Evolutionary conservation across 2,113 vertebrate genomes (phyloP), one percentile per base, ranked within the genome.

Genomic region (Rynchops niger): DNA sequence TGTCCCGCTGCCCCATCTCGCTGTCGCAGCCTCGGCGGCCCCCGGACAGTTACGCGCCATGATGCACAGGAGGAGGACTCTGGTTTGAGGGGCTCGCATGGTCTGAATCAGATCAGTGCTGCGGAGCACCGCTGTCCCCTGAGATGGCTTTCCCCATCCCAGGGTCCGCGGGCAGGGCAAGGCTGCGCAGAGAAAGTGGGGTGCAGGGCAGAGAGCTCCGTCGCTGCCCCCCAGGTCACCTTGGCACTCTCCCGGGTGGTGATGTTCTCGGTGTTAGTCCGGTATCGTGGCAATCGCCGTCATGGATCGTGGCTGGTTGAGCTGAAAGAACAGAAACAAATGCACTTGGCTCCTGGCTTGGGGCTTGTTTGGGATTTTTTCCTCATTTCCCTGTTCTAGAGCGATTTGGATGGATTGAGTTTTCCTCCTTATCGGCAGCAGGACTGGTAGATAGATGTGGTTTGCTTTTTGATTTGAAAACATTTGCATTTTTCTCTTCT

Each of bases 151-250:
- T 87, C 10, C 30, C 52, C 15, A 8, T 6, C 7, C 36, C 6
- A 1, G 34, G 52, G 47, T 5, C 17, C 21, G 59, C 2, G 26
- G 32, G 36, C n/a, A 78, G 45, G 40, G 30, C 26, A 43, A 56
- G 53, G 66, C 66, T 85, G 47, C 3, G 4, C 38, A 20, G 34
- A 27, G 36, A 36, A 61, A 87, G 82, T 11, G 82, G 52, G 82
- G 50, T 1, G 23, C 50, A 32, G 65, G 59, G 52, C 55, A 74
- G n/a, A 74, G 70, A 95, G 45, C 72, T 78, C 62, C 0, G 0
- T 22, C 34, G 1, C 52, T 66, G 61, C 63, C 55, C 82, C 58
- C n/a, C 83, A 21, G 86, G 94, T 97, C 96, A 97, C 96, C 96
- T 97, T 97, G 96, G 89, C 47, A 3, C 29, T 15, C 72, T 86